Conservation (phyloP, 1,140 invertebrate genomes). For the Macrostomum lignano region DNA sequence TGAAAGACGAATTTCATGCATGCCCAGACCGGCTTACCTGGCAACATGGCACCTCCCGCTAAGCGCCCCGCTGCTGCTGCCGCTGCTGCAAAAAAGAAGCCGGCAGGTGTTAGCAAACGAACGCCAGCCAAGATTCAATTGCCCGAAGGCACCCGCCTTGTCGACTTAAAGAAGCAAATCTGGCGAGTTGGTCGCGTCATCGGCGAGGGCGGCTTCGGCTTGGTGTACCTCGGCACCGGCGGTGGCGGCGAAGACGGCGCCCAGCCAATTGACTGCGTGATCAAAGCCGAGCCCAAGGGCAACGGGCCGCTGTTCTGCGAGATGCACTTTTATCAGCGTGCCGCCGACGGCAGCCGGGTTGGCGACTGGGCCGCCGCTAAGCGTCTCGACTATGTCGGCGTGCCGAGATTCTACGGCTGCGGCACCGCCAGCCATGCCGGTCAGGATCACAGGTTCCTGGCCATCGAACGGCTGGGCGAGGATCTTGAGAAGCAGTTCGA, state of each 20-base stretch:
- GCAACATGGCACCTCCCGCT: too few species aligned
- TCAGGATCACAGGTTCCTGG: conserved; percentile 54
- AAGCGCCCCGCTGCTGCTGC: too few species aligned
- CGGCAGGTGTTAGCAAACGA: too few species aligned
- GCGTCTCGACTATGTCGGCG: conserved; percentile 42
- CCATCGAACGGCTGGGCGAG: conserved; percentile 55
- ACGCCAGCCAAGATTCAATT: too few species aligned
- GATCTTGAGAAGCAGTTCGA: conserved; percentile 56
- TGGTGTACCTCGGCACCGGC: conserved; percentile 45
- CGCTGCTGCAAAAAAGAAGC: too few species aligned
- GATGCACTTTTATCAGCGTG: conserved; percentile 62
- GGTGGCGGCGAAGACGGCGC: background rate
- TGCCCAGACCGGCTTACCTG: too few species aligned
- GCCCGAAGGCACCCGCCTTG: too few species aligned
- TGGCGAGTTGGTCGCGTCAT: conserved; percentile 60
- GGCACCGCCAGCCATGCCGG: conserved; percentile 42
- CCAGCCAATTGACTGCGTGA: conserved; percentile 13
- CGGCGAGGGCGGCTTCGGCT: conserved; percentile 66
- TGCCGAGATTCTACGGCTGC: conserved; percentile 55
- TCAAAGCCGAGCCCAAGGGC: conserved; percentile 51
- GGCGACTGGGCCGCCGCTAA: conserved; percentile 40
- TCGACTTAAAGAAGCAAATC: too few species aligned
- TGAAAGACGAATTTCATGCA: too few species aligned
- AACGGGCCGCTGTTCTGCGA: conserved; percentile 83
- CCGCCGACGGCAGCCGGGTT: conserved; percentile 44